Evolutionary conservation across 2,797 vertebrate genomes (phyloP), one percentile per base, ranked within the genome.

Genomic region (Peromyscus nudipes): DNA sequence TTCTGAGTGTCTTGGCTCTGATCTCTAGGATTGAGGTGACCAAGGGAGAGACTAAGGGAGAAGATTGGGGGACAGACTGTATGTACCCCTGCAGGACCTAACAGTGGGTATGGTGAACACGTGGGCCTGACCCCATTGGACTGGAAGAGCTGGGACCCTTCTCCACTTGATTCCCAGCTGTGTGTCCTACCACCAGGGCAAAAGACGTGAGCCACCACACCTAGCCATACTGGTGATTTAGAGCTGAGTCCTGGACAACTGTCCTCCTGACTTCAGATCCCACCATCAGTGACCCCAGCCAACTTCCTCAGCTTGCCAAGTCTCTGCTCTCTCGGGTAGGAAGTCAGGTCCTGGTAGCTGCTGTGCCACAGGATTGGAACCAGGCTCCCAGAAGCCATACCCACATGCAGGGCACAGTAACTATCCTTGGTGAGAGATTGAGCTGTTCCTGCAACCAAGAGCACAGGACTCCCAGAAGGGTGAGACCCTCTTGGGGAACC

Each of bases 1-100:
- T 80, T 64, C 76, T 49, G 43, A 43, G 25, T 94, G 62, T 89
- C 65, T 65, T 93, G 27, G 29, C 27, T 71, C 71, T 91, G 65
- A 73, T 62, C 90, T 94, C 71, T 27, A 64, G 76, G 87, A 75
- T 55, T 81, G 65, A 21, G 23, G 46, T 31, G 37, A 73, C 67
- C 37, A 75, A 83, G 13, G 40, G 60, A 79, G 21, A 34, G 21
- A 46, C 8, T 37, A 31, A 43, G 9, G n/a, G 76, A 37, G 23
- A 69, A 14, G 25, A 71, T 31, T 23, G 40, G 37, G 19, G n/a
- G 1, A 8, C 13, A 21, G 37, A 9, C 49, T 5, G 0, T 12
- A 12, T 21, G 23, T 25, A 23, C 29, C 83, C 64, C 71, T 16
- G 6, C 43, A 55, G 52, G n/a, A 71, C 62, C 82, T 92, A 31